Evolutionary conservation across 2,888 invertebrate species (phyloP).

Genomic region (Eurytoma californica): DNA sequence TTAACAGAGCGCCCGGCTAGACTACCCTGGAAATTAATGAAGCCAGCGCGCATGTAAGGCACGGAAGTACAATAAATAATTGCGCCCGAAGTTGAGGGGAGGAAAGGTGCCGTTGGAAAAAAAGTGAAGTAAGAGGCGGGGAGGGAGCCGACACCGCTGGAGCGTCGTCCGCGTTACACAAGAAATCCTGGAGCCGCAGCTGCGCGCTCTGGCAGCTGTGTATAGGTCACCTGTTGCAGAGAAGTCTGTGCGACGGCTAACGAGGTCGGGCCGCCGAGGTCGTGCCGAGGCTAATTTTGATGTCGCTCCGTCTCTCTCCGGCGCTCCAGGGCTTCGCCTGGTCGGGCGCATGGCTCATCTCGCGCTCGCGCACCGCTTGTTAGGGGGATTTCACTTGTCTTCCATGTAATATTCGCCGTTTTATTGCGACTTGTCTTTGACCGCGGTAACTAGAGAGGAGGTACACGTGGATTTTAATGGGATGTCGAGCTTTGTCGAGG

Average conservation of each 20-base stretch:
- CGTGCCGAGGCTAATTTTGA: not conserved
- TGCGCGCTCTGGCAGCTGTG: not conserved
- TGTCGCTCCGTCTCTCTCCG: not conserved
- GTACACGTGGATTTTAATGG: not conserved
- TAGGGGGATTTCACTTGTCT: not conserved
- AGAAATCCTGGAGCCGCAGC: not conserved
- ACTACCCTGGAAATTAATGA: too few species aligned
- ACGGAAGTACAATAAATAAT: too few species aligned
- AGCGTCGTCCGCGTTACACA: too few species aligned
- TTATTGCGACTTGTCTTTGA: not conserved
- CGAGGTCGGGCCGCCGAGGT: conserved; percentile 28
- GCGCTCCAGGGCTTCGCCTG: too few species aligned
- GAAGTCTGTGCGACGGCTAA: conserved; percentile 16
- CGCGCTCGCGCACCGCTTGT: not conserved
- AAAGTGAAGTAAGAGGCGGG: too few species aligned
- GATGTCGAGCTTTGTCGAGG: too few species aligned
- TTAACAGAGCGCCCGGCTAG: too few species aligned
- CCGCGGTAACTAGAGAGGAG: not conserved
- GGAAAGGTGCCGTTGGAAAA: too few species aligned
- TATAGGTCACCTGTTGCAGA: conserved; percentile 48
- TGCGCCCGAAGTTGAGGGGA: too few species aligned
- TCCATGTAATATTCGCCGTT: not conserved
- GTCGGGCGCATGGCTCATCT: too few species aligned
- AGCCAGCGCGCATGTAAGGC: too few species aligned
- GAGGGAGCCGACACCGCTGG: too few species aligned